Evolutionary conservation across 1,140 invertebrate genomes (phyloP), one percentile per base, ranked within the genome.

Genomic region (Maconellicoccus hirsutus): DNA sequence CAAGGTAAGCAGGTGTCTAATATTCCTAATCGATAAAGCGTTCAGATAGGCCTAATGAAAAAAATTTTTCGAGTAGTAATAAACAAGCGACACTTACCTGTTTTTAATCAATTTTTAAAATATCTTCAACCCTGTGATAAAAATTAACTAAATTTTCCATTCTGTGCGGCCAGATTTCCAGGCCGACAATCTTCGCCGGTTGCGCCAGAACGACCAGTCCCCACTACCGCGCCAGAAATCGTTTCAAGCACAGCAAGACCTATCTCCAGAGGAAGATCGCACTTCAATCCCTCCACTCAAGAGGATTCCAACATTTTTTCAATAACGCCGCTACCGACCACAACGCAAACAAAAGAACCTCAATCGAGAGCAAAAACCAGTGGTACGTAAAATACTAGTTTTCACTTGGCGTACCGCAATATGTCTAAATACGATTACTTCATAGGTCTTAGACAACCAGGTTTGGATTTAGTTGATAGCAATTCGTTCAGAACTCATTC

Each of bases 401-500:
- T 6, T 12, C 29, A 33, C 4, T 33, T 33, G 4, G 12, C 29
- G 29, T 33, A 12, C 3, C 3, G 12, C 3, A 33, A 33, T 33
- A 12, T 33, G 12, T 6, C 29, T 33, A 33, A 33, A 33, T 33
- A 33, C 29, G 29, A 33, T 33, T 33, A 33, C 6, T 52, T 8
- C n/a, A 8, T 19, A 52, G 42, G 16, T 19, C 2, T 16, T 2
- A 80, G 85, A 71, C 82, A 89, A 71, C 88, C 89, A 21, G 87
- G 85, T 75, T 80, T 90, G 59, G 89, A 91, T 75, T 79, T 91
- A 16, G 87, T 92, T 0, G 89, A 92, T 77, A 87, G 87, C 73
- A 87, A 85, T 70, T 89, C 86, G 71, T 92, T 91, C 78, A 87
- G 89, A 72, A 90, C 88, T 0, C 85, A 90, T 70, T 74, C 77